Conservation (phyloP, 2,113 vertebrate species). For the Chloebia gouldiae region DNA sequence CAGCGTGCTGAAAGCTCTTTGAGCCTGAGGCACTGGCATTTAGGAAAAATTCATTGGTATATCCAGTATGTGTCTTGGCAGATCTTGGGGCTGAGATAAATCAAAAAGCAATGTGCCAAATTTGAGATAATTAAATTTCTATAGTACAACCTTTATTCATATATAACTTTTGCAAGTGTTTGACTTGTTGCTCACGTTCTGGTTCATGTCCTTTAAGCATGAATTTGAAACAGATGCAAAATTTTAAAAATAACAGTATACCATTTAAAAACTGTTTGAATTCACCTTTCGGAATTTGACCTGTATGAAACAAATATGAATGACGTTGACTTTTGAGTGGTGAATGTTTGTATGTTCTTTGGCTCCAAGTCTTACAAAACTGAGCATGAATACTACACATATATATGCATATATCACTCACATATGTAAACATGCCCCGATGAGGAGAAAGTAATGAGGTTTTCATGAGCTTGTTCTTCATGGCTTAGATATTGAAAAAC, state of each 20-base stretch:
- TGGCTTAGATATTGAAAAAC: neutral
- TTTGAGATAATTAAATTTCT: neutral
- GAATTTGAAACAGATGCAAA: neutral
- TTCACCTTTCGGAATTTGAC: neutral
- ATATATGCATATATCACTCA: neutral
- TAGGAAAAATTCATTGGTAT: neutral
- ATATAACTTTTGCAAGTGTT: neutral
- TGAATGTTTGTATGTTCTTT: neutral
- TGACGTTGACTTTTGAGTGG: slow-evolving; percentile 7
- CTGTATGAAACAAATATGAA: neutral
- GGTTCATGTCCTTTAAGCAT: neutral
- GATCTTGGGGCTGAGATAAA: neutral
- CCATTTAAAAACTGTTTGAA: neutral
- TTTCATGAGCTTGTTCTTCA: neutral
- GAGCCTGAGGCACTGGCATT: neutral
- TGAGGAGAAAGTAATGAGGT: neutral
- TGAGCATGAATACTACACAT: neutral
- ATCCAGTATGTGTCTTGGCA: neutral
- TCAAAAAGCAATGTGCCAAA: neutral
- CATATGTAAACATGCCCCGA: neutral
- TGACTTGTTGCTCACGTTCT: neutral
- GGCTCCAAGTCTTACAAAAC: neutral
- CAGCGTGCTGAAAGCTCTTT: neutral
- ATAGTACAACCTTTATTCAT: neutral
- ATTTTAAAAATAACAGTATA: neutral